A percentile compares a stretch with the other conserved stretches of the same genome.
phyloP scores from a whole-genome alignment of 2,113 vertebrate species.

The Columbina picui region DNA sequence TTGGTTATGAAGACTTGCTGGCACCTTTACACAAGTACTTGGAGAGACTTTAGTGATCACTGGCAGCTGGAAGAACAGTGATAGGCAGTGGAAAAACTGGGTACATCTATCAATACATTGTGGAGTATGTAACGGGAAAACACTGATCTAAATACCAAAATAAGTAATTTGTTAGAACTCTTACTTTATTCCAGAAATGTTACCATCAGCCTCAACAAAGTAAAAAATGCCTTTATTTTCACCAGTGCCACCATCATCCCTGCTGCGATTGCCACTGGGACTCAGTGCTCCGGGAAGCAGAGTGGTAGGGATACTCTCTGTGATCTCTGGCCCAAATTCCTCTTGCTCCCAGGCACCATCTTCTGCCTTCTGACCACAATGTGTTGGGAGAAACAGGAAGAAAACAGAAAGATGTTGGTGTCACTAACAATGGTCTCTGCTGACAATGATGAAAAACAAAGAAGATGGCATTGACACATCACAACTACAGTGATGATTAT shows the following conservation, averaged over 20 bases:
- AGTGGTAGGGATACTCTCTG: background rate
- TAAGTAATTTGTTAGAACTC: background rate
- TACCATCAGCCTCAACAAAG: background rate
- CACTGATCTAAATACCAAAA: background rate
- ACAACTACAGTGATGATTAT: background rate
- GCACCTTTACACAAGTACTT: background rate
- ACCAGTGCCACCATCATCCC: background rate
- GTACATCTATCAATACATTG: background rate
- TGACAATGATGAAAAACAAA: background rate
- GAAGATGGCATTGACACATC: background rate
- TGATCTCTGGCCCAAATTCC: background rate
- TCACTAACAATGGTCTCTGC: background rate
- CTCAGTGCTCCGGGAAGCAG: background rate
- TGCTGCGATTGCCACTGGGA: background rate
- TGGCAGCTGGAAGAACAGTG: background rate
- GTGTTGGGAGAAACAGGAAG: background rate
- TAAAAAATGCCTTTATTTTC: background rate
- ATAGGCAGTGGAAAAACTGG: background rate
- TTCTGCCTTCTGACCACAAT: background rate
- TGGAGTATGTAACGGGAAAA: background rate
- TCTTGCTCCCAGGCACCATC: background rate
- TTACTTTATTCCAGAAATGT: background rate
- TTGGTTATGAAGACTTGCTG: background rate
- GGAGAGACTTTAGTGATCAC: background rate
- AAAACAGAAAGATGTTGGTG: background rate